Conservation (phyloP, 2,797 vertebrate species). For the Enteromius radiatus region DNA sequence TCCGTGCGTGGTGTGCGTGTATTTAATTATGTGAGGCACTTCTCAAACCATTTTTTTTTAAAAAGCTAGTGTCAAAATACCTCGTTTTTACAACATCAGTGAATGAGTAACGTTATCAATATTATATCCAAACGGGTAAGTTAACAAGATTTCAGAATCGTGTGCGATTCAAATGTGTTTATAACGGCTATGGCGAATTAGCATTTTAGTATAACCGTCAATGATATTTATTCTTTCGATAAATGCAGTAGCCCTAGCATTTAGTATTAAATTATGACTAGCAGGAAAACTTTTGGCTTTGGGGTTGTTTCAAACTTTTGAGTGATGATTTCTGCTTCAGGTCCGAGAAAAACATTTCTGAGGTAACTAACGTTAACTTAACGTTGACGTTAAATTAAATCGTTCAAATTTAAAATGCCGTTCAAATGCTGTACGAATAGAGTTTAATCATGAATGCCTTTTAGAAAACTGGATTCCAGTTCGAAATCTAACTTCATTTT, state of each 20-base stretch:
- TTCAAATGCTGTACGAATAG: neutral
- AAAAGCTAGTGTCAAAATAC: neutral
- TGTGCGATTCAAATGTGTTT: neutral
- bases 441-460: neutral
- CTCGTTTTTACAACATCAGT: neutral
- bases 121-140: neutral
- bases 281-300: neutral
- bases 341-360: neutral
- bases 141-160: neutral
- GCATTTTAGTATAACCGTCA: neutral
- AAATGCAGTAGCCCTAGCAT: neutral
- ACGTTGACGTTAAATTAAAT: no score
- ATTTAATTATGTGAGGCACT: constrained; percentile 74
- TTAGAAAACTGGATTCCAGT: neutral
- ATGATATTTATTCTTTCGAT: neutral
- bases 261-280: neutral
- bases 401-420: neutral
- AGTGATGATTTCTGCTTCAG: neutral
- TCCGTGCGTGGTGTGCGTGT: no score
- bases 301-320: constrained; percentile 7
- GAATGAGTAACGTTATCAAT: neutral
- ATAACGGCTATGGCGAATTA: neutral
- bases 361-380: no score
- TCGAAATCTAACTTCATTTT: no score
- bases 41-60: constrained; percentile 49